These are phyloP conservation scores for Ochotona curzoniae DNA, from an alignment of 2,113 vertebrate genomes.

Conservation along the genomic window DNA sequence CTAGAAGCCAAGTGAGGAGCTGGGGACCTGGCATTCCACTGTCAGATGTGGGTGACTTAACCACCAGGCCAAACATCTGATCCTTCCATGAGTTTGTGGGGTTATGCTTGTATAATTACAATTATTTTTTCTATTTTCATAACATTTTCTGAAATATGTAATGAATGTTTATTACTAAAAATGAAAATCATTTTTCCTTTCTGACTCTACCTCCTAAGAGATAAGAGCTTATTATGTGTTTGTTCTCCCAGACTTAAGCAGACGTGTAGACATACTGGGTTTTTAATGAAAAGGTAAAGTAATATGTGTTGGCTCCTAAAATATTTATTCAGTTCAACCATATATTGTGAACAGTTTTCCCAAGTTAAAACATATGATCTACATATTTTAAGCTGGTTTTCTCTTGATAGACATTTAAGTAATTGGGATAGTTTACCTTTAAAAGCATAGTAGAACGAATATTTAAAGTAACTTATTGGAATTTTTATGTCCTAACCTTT, in stretches of 20 bases:
- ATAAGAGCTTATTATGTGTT: not conserved
- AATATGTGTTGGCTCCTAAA: not conserved
- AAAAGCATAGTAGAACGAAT: not conserved
- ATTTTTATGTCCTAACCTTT: conserved; percentile 10
- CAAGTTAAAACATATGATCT: conserved; percentile 3
- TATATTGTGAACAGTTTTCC: conserved; percentile 23
- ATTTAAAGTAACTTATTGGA: not conserved
- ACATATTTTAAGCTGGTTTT: not conserved
- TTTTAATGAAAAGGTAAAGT: conserved; percentile 32
- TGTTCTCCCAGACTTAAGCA: conserved; percentile 4
- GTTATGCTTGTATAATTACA: too few species aligned
- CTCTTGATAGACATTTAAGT: conserved; percentile 6
- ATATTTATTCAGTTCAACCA: conserved; percentile 5
- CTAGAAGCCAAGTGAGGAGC: too few species aligned
- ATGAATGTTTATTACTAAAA: conserved; percentile 38
- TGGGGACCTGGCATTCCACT: too few species aligned
- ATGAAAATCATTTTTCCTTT: not conserved
- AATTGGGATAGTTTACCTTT: conserved; percentile 30
- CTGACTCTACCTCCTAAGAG: not conserved
- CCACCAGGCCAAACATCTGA: too few species aligned
- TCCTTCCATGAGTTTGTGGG: too few species aligned
- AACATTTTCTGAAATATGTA: conserved; percentile 8
- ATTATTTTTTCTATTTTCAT: conserved; percentile 31
- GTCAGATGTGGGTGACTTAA: too few species aligned
- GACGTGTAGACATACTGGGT: not conserved